These are phyloP conservation scores for Ceryle rudis DNA, from an alignment of 2,797 vertebrate genomes.

Conservation along the genomic window DNA sequence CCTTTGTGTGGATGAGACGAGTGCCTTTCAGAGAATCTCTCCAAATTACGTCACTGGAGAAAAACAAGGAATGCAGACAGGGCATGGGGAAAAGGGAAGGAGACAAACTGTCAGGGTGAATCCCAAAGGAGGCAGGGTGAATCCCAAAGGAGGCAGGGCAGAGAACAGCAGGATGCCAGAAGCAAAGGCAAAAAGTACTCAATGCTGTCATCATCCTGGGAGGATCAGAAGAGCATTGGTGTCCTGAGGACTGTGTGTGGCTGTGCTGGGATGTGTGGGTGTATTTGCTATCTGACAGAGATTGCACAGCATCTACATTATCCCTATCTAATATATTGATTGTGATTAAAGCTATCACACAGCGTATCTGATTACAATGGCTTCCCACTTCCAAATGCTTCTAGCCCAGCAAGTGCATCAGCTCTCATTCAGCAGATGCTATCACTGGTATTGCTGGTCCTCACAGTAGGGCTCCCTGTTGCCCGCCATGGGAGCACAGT, in stretches of 20 bases:
- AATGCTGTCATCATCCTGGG: not conserved
- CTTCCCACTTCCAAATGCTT: not conserved
- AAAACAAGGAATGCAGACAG: constrained; percentile 11
- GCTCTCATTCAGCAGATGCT: not conserved
- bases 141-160: not conserved
- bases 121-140: not conserved
- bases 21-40: constrained; percentile 10
- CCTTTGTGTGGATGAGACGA: not conserved
- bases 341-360: constrained; percentile 48
- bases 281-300: constrained; percentile 8
- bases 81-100: not conserved
- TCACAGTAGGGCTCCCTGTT: fast-evolving
- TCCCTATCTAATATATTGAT: constrained; percentile 33
- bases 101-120: not conserved
- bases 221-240: not conserved
- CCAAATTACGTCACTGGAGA: not conserved
- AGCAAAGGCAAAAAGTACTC: not conserved
- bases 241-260: not conserved
- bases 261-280: not conserved
- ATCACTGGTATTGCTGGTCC: not conserved
- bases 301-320: not conserved
- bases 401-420: not conserved
- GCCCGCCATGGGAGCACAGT: fast-evolving
- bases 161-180: not conserved
- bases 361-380: constrained; percentile 24